phyloP scores from a whole-genome alignment of 2,797 vertebrate species.

The Pseudotriccus pelzelni region DNA sequence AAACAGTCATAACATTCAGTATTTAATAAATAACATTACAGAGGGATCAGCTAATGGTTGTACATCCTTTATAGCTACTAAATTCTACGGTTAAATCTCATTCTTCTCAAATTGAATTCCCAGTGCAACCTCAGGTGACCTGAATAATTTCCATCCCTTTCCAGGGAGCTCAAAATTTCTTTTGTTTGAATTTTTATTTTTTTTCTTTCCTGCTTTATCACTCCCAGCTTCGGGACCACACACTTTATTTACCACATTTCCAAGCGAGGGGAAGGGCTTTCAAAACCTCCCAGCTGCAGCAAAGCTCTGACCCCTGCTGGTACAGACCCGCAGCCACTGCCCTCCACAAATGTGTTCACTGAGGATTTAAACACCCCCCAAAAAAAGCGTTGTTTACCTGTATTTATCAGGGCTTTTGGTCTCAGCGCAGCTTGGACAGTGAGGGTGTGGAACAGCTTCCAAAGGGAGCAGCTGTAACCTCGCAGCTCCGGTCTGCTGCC shows the following conservation, averaged over 20 bases:
- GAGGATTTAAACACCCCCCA: background rate
- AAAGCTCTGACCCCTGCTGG: slow-evolving; percentile 65
- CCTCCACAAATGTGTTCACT: background rate
- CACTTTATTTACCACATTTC: background rate
- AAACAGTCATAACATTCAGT: background rate
- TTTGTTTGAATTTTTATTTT: background rate
- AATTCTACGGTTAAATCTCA: background rate
- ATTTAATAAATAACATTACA: background rate
- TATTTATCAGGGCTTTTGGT: slow-evolving; percentile 81
- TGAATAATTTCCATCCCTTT: background rate
- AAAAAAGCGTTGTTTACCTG: slow-evolving; percentile 75
- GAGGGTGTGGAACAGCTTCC: slow-evolving; percentile 91
- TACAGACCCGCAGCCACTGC: background rate
- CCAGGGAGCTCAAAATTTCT: background rate
- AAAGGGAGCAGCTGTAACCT: slow-evolving; percentile 92
- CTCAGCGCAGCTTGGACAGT: slow-evolving; percentile 81
- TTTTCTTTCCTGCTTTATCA: background rate
- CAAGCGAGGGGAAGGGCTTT: background rate
- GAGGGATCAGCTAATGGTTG: background rate
- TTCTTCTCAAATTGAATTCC: background rate
- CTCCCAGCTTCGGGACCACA: background rate
- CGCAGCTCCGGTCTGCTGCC: slow-evolving; percentile 86
- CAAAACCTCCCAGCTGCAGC: background rate
- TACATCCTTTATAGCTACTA: background rate
- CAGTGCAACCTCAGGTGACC: background rate